Evolutionary conservation across 64 coral and sea anemone species (phyloP).

Genomic region (Montipora sp.): DNA sequence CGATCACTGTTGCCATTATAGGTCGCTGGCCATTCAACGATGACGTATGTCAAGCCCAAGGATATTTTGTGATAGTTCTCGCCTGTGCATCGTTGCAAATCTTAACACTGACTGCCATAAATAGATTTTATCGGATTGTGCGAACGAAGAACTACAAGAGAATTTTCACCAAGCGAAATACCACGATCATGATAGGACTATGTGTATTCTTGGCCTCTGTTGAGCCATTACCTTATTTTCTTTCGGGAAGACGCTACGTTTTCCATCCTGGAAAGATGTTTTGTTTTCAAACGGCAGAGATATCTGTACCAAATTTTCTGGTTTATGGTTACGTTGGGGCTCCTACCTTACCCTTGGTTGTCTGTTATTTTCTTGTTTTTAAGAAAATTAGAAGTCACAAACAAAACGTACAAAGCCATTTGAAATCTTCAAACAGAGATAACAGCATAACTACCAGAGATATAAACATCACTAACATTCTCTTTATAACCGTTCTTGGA

Average conservation of each 20-base stretch:
- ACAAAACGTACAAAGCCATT: background rate
- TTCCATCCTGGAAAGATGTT: slow-evolving; percentile 87
- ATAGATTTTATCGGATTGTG: slow-evolving; percentile 67
- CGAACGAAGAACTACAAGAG: background rate
- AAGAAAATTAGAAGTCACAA: slow-evolving; percentile 63
- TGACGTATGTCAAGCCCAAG: slow-evolving; percentile 36
- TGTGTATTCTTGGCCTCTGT: background rate
- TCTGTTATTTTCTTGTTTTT: slow-evolving; percentile 73
- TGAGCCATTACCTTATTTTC: slow-evolving; percentile 39
- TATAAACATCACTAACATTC: slow-evolving; percentile 23
- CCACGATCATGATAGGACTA: slow-evolving; percentile 17
- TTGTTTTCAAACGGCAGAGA: slow-evolving; percentile 73
- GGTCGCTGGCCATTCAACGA: slow-evolving; percentile 46
- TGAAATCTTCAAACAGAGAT: background rate
- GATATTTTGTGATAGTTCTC: slow-evolving; percentile 31
- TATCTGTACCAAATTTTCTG: slow-evolving; percentile 44
- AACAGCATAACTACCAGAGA: background rate
- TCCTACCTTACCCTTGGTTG: background rate
- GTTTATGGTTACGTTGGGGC: slow-evolving; percentile 68
- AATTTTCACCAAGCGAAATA: slow-evolving; percentile 22
- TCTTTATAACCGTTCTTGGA: slow-evolving; percentile 23
- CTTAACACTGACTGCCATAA: slow-evolving; percentile 57
- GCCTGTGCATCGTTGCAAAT: slow-evolving; percentile 33
- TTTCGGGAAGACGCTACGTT: slow-evolving; percentile 51
- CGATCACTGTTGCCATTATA: background rate